Base-by-base conservation (phyloP, 2,113 vertebrate species). In the Anguilla japonica region DNA sequence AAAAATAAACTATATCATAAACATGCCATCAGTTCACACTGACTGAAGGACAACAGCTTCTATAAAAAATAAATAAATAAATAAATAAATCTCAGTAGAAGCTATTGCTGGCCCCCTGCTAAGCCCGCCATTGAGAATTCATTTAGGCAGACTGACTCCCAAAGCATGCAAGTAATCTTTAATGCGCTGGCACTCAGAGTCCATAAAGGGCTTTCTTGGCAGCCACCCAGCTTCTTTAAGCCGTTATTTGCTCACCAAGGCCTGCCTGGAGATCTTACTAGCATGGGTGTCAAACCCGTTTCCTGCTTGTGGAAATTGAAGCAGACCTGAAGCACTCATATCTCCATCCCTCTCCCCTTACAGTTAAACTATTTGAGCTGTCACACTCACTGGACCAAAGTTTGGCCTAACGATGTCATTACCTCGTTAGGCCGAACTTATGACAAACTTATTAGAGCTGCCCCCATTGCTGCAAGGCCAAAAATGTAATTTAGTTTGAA, bases 161-260 rank as follows among this genome's bases (percentile, higher is more conserved):
- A 67, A 50, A 67, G 80, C 60, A 81, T 29, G 60, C 43, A 41
- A 81, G 80, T 80, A 41, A 84, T 84, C 50, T 40, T 87, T 87
- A 43, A 83, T 53, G 63, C 81, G 46, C 86, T 87, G 81, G 81
- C 81, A 87, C 63, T 40, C 18, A 26, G 41, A 86, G 57, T 82
- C 57, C 85, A 82, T 39, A n/a, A 82, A 63, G 85, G 40, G 1
- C 41, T 50, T 41, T 39, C 56, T 46, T 82, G 85, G 85, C 85
- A 82, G 39, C 16, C 79, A 86, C 39, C 26, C 79, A 41, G 53
- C 57, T 60, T 40, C 41, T 67, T 14, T 67, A 43, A 83, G 78
- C 86, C 11, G 78, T 83, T 79, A 63, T 87, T 20, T 87, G 60
- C 63, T 78, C 29, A 29, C 81, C 81, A 83, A 83, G 20, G 41